Percentiles rank a stretch among this genome's conserved stretches.
Conservation (phyloP, 2,113 vertebrate genomes). For the Callopanchax toddi region DNA sequence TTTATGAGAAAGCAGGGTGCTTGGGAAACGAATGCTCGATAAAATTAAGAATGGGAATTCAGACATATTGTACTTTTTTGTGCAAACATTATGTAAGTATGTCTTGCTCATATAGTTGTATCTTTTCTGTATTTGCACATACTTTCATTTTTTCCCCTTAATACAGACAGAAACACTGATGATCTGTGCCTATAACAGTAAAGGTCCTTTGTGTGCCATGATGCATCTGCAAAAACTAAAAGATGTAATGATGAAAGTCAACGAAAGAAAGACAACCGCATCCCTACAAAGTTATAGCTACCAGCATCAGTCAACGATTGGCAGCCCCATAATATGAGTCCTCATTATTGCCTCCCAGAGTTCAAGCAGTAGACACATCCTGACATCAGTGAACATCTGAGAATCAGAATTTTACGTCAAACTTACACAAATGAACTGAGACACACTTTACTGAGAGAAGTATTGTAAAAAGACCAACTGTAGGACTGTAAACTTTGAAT, state of each 20-base stretch:
- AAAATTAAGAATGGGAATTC: background rate
- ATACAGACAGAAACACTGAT: background rate
- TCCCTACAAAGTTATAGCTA: background rate
- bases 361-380: background rate
- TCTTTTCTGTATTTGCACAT: background rate
- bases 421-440: background rate
- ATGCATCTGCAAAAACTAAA: conserved; percentile 3
- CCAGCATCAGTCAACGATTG: background rate
- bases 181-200: background rate
- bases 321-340: background rate
- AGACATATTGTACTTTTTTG: no score
- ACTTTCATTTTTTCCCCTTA: background rate
- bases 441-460: background rate
- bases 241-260: conserved; percentile 3
- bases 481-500: no score
- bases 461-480: background rate
- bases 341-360: background rate
- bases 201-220: background rate
- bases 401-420: background rate
- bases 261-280: background rate
- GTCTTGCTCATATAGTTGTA: background rate
- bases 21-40: background rate
- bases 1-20: background rate
- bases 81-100: background rate
- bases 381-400: background rate